Base-by-base conservation (phyloP, 2,888 invertebrate species). In the Philopedon plagiatum region DNA sequence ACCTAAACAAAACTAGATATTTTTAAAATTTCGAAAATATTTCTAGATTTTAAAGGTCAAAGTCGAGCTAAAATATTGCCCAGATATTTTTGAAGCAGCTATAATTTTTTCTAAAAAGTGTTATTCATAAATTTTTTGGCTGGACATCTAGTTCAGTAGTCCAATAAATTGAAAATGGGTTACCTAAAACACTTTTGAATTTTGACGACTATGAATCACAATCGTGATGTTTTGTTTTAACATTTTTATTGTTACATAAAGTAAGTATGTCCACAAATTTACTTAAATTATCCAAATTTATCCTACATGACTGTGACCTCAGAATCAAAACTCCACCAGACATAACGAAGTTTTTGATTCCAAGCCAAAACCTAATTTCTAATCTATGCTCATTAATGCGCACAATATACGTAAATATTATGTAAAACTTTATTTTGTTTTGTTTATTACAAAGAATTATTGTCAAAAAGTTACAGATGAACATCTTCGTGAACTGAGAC, bases 61-160 rank as follows among this genome's bases (percentile, higher is more conserved):
- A 49, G 49, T 49, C 49, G 26, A 23, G 13, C 13, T 23, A 23
- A 44, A 44, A 19, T 44, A 44, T n/a, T n/a, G 13, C 21, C 13
- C n/a, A 9, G 8, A 5, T 54, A 29, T 54, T 32, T 32, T 29
- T 54, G 23, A 29, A 54, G 1, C 9, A 26, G 29, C 5, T 5
- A 21, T 37, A 21, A 13, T 29, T 5, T 29, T 15, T 15, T 51
- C 4, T 15, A n/a, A 54, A 54, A 29, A 54, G 4, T 29, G 29
- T 29, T 54, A 54, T 54, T 49, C 49, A 26, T 49, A 1, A 7
- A 41, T 46, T 49, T 49, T 26, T 49, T 46, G 46, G 46, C 46
- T 19, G 11, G 49, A 13, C 1, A 26, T 49, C 13, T 49, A 26
- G 26, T 49, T 26, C 7, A 54, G 21, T 51, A 44, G 46, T 54